Evolutionary conservation across 2,888 invertebrate genomes (phyloP), one percentile per base, ranked within the genome.

Genomic region (Conchocele bisecta): DNA sequence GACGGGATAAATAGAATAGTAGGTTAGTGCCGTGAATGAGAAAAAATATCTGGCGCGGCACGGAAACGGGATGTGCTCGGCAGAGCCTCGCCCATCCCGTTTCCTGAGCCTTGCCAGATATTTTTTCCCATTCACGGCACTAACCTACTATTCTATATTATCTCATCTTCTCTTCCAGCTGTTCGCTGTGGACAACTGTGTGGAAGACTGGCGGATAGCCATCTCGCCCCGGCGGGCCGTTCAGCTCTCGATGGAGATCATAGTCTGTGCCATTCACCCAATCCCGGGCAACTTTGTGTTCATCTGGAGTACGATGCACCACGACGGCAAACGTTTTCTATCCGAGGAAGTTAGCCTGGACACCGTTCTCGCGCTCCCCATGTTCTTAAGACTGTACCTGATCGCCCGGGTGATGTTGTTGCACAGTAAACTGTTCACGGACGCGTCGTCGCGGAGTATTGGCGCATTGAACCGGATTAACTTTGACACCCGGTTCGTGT

Each of bases 131-230:
- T n/a, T n/a, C n/a, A n/a, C n/a, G n/a, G n/a, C n/a, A n/a, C n/a
- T n/a, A n/a, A n/a, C n/a, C n/a, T n/a, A n/a, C n/a, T n/a, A n/a
- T n/a, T n/a, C n/a, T n/a, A n/a, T n/a, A n/a, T n/a, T n/a, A n/a
- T 42, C n/a, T n/a, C n/a, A 22, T 46, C 56, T 37, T 48, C 22
- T 57, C 65, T 93, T 94, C 46, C 94, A 99, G 98, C 94, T 99
- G 93, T 99, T 99, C 94, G 98, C 99, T 96, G 98, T 99, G 93
- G 99, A 99, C 94, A 99, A 99, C 94, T 98, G 98, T 93, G 98
- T 99, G 83, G 99, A 99, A 92, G 99, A 99, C 93, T 99, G 99
- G 99, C 94, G 99, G 91, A 99, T 99, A 93, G 99, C 99, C 89
- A 98, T 99, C 96, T 99, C 98, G 86, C 97, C 97, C 95, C 97